These are phyloP conservation scores for Chymomyza caudatula DNA, from an alignment of 2,888 invertebrate genomes.

Conservation along the genomic window DNA sequence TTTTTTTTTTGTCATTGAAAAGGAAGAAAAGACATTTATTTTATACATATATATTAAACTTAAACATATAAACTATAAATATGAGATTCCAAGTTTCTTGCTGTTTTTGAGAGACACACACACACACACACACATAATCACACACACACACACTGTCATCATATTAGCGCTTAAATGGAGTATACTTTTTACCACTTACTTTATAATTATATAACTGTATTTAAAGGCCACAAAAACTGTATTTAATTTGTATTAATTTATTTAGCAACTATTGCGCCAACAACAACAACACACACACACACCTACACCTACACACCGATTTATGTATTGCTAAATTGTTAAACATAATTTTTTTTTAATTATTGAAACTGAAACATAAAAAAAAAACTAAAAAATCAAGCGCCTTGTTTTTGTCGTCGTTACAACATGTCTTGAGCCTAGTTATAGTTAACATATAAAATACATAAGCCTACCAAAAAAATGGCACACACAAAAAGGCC, in stretches of 20 bases:
- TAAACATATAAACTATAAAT: conserved; percentile 7
- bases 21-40: conserved; percentile 62
- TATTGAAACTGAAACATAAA: conserved; percentile 20
- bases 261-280: conserved; percentile 12
- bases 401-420: no score
- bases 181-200: neutral
- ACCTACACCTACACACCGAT: no score
- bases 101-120: neutral
- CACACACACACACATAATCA: neutral
- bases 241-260: conserved; percentile 69
- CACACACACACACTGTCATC: neutral
- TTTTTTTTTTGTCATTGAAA: conserved; percentile 4
- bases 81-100: conserved; percentile 44
- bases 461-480: no score
- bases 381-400: neutral
- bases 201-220: conserved; percentile 33
- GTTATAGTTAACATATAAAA: no score
- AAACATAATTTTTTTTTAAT: conserved; percentile 27
- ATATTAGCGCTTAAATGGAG: neutral
- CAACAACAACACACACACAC: no score
- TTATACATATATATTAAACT: conserved; percentile 26
- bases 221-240: conserved; percentile 62
- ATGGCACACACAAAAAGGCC: no score
- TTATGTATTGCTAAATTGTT: conserved; percentile 42
- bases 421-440: no score